Evolutionary conservation across 2,888 invertebrate genomes (phyloP).

Genomic region (Leistus spinibarbis): DNA sequence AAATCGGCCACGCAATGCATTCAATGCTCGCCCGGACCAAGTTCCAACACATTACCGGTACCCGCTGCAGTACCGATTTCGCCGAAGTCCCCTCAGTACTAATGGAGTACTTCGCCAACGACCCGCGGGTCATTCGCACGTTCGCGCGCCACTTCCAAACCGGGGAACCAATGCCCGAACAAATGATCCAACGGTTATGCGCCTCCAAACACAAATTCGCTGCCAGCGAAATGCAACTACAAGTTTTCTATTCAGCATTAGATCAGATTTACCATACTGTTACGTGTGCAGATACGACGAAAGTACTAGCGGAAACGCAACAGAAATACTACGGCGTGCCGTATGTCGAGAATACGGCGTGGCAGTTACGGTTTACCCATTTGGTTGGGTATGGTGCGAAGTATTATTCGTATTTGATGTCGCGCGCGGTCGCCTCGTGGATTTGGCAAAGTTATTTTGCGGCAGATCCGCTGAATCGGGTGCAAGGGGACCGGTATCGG

Average conservation of each 20-base stretch:
- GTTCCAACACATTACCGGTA: conserved; percentile 97
- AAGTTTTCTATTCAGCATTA: conserved; percentile 89
- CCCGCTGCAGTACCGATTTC: conserved; percentile 95
- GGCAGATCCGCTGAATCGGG: conserved; percentile 74
- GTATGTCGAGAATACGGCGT: conserved; percentile 89
- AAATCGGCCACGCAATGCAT: conserved; percentile 99
- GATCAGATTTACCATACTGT: conserved; percentile 86
- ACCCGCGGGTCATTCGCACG: conserved; percentile 79
- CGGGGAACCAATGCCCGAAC: conserved; percentile 79
- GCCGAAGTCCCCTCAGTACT: conserved; percentile 99
- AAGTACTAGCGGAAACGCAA: conserved; percentile 78
- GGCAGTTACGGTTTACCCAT: conserved; percentile 96
- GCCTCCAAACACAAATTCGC: conserved; percentile 86
- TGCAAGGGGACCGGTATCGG: conserved; percentile 80
- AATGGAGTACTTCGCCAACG: conserved; percentile 96
- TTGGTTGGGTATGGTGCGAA: conserved; percentile 98
- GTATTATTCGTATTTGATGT: conserved; percentile 97
- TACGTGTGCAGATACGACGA: conserved; percentile 65
- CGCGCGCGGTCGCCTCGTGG: conserved; percentile 89
- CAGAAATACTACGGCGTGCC: conserved; percentile 84
- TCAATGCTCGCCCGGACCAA: conserved; percentile 95
- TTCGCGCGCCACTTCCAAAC: conserved; percentile 94
- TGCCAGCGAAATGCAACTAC: conserved; percentile 83
- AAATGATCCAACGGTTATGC: conserved; percentile 79
- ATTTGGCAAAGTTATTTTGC: conserved; percentile 91